Conservation (phyloP, 2,797 vertebrate species). For the Onychomys torridus region DNA sequence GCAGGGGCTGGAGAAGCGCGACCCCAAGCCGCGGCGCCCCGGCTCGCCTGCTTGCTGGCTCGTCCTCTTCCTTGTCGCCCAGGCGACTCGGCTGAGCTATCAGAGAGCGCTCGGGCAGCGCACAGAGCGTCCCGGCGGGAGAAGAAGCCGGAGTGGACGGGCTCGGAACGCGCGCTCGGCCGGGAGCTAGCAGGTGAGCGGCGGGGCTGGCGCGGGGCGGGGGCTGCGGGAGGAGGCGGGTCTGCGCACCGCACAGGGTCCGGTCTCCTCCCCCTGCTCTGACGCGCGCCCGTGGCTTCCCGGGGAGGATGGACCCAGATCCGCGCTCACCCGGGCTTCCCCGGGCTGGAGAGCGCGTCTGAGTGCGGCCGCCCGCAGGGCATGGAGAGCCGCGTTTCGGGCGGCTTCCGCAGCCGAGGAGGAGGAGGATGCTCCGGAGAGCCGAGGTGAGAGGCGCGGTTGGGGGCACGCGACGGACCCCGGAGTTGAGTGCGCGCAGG, state of each 20-base stretch:
- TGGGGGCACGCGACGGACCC: background rate
- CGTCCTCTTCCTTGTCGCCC: constrained; percentile 23
- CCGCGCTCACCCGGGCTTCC: constrained; percentile 78
- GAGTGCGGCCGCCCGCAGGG: constrained; percentile 78
- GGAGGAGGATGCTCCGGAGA: constrained; percentile 76
- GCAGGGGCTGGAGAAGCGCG: constrained; percentile 25
- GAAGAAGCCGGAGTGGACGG: background rate
- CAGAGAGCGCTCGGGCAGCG: constrained; percentile 39
- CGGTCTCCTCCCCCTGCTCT: constrained; percentile 78
- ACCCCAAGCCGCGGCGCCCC: constrained; percentile 67
- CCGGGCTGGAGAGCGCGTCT: constrained; percentile 74
- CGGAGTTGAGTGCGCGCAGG: constrained; percentile 69
- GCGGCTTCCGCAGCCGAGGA: constrained; percentile 73
- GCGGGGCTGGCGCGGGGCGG: constrained; percentile 22
- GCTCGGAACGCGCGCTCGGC: background rate
- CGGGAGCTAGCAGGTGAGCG: constrained; percentile 62
- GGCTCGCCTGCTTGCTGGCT: constrained; percentile 53
- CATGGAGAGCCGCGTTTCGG: constrained; percentile 81
- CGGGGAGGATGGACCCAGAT: constrained; percentile 77
- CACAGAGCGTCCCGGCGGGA: constrained; percentile 13
- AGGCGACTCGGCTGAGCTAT: constrained; percentile 58
- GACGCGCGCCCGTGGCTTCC: constrained; percentile 79
- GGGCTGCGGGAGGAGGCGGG: constrained; percentile 70
- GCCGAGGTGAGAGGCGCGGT: constrained; percentile 81
- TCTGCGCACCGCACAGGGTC: constrained; percentile 24